Evolutionary conservation across 2,888 invertebrate genomes (phyloP).

Genomic region (Melinopterus prodromus): DNA sequence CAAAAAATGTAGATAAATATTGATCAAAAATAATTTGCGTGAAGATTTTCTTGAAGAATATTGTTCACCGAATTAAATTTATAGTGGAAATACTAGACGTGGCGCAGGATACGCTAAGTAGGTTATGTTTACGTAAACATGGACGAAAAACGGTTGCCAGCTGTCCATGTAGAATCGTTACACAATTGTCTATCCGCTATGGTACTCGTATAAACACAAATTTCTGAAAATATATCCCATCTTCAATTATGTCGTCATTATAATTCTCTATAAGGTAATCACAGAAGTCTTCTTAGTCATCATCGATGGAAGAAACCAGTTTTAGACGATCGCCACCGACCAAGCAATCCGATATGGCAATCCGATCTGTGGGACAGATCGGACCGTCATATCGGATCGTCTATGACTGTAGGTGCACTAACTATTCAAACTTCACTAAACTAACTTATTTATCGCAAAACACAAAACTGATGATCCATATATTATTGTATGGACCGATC

Average conservation of each 20-base stretch:
- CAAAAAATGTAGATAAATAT: too few relatives aligned
- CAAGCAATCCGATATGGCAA: too few relatives aligned
- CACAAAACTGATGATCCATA: not conserved
- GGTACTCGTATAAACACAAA: not conserved
- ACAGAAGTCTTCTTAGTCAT: not conserved
- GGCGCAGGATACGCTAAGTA: not conserved
- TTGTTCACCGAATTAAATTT: not conserved
- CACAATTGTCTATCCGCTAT: not conserved
- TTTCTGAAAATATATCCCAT: not conserved
- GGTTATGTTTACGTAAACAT: not conserved
- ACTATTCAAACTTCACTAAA: too few relatives aligned
- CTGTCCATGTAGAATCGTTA: not conserved
- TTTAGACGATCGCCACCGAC: too few relatives aligned
- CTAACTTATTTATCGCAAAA: not conserved
- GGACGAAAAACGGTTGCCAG: not conserved
- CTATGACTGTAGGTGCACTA: too few relatives aligned
- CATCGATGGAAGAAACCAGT: too few relatives aligned
- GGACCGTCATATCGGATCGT: too few relatives aligned
- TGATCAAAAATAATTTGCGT: not conserved
- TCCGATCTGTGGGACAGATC: too few relatives aligned
- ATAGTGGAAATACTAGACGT: not conserved
- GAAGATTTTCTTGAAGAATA: not conserved
- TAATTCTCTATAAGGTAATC: not conserved
- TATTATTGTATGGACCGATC: too few relatives aligned
- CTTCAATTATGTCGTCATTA: not conserved